Conservation (phyloP, 2,888 invertebrate genomes). For the Macrophya alboannulata region DNA sequence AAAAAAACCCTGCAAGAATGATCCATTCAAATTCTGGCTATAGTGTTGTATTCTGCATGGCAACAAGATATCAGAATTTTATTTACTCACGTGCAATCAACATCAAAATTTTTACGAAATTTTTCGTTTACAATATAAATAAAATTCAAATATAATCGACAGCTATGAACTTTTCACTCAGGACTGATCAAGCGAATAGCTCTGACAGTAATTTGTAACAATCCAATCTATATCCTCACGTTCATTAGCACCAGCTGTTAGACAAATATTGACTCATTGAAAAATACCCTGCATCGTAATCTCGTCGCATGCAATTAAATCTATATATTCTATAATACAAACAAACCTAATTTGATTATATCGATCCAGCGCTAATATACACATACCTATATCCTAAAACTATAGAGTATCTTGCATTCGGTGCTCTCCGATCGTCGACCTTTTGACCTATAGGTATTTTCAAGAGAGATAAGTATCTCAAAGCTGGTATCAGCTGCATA, state of each 20-base stretch:
- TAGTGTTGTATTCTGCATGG: neutral
- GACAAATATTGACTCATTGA: conserved; percentile 1
- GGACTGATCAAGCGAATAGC: neutral
- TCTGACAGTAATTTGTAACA: neutral
- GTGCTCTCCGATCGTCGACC: neutral
- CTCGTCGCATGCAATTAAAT: conserved; percentile 9
- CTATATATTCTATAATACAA: neutral
- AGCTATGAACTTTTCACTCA: neutral
- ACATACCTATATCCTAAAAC: neutral
- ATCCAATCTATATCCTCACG: neutral
- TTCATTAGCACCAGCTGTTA: neutral
- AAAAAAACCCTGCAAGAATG: neutral
- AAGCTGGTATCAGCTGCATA: neutral
- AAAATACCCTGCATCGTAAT: conserved; percentile 9
- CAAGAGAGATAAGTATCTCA: neutral
- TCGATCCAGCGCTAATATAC: neutral
- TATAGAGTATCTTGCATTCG: neutral
- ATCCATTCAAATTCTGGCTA: neutral
- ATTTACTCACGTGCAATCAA: neutral
- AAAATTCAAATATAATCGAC: neutral
- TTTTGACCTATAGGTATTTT: conserved; percentile 5
- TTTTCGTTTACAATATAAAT: neutral
- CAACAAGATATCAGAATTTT: neutral
- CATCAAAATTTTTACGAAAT: neutral
- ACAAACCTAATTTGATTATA: neutral